A percentile compares a stretch with the other conserved stretches of the same genome.
Conservation (phyloP, 2,797 vertebrate genomes). For the Knipowitschia caucasica region DNA sequence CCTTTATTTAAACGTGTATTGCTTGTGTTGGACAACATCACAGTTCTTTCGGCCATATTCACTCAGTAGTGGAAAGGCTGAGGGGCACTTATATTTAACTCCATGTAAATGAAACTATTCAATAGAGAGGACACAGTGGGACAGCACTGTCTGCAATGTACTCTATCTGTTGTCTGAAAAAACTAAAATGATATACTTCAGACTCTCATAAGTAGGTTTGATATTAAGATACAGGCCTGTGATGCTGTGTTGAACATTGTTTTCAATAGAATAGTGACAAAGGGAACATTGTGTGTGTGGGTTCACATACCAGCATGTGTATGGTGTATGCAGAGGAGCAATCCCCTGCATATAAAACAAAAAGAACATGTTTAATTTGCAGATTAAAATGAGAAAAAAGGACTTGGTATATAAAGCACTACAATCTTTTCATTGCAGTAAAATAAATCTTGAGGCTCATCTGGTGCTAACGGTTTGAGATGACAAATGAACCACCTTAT, state of each 20-base stretch:
- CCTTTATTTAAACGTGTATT: constrained; percentile 45
- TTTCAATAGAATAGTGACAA: constrained; percentile 46
- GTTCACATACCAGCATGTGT: constrained; percentile 38
- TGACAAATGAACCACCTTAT: constrained; percentile 35
- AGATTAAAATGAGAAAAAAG: constrained; percentile 33
- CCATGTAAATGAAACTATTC: constrained; percentile 55
- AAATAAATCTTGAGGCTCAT: constrained; percentile 41
- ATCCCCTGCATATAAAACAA: constrained; percentile 39
- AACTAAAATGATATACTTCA: constrained; percentile 25
- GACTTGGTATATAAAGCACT: constrained; percentile 39
- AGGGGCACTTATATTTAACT: constrained; percentile 23
- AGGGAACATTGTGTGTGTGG: constrained; percentile 28
- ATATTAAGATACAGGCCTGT: constrained; percentile 45
- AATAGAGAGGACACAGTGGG: constrained; percentile 30
- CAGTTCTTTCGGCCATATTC: constrained; percentile 37
- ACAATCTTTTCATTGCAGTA: constrained; percentile 40
- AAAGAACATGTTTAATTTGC: constrained; percentile 48
- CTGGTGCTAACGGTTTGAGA: constrained; percentile 70
- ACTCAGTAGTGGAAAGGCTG: constrained; percentile 31
- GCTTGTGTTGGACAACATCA: constrained; percentile 29
- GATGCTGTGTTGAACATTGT: constrained; percentile 42
- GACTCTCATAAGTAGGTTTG: constrained; percentile 40
- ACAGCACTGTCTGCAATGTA: constrained; percentile 54
- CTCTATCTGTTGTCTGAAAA: constrained; percentile 50
- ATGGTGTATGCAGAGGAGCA: constrained; percentile 16